phyloP scores from a whole-genome alignment of 2,113 vertebrate genomes.

The Protobothrops flavoviridis region DNA sequence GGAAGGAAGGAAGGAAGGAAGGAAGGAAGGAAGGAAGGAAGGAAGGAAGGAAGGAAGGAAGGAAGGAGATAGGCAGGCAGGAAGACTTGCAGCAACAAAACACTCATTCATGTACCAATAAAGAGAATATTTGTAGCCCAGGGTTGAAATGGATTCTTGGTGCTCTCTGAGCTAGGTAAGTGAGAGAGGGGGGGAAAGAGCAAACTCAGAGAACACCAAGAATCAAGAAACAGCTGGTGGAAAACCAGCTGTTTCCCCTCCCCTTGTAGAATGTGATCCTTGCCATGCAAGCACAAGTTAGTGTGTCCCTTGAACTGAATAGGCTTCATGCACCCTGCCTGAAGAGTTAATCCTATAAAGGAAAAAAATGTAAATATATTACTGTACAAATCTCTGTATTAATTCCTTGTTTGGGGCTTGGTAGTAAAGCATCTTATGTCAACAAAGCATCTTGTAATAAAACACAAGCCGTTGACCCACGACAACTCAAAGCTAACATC shows the following conservation, averaged over 20 bases:
- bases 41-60: no score
- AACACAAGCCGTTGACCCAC: neutral
- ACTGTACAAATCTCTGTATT: neutral
- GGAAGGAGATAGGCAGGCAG: no score
- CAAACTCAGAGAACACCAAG: neutral
- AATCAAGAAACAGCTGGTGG: neutral
- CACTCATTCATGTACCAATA: neutral
- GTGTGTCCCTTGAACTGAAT: neutral
- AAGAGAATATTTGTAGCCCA: neutral
- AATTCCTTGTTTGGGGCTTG: conserved; percentile 7
- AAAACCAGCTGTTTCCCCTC: neutral
- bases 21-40: no score
- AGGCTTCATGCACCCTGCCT: neutral
- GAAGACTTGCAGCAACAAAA: neutral
- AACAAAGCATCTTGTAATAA: neutral
- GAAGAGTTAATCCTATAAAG: neutral
- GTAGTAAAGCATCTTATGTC: conserved; percentile 11
- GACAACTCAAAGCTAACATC: neutral
- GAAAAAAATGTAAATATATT: neutral
- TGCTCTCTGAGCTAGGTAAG: neutral
- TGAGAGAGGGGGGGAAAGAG: neutral
- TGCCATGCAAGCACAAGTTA: neutral
- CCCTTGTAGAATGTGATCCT: neutral
- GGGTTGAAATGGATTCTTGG: neutral
- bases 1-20: no score